These are phyloP conservation scores for Alcis repandata DNA, from an alignment of 2,888 invertebrate genomes.

Conservation along the genomic window DNA sequence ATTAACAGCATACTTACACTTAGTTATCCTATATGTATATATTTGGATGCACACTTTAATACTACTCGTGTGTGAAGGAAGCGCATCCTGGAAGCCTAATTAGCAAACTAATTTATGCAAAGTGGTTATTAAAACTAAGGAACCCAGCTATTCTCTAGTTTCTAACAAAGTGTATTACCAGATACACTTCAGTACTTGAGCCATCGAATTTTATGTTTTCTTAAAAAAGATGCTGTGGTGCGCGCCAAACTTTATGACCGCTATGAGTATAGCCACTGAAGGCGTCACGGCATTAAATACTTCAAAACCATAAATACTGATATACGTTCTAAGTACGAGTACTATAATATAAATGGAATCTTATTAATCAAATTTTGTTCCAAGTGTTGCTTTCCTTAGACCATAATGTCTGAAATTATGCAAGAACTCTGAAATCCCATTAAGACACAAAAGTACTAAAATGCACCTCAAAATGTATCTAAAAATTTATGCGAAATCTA, in stretches of 20 bases:
- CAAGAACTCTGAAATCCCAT: too few species aligned
- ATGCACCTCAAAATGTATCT: neutral
- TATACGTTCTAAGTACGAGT: too few species aligned
- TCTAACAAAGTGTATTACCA: slow-evolving; percentile 2
- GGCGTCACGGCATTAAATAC: too few species aligned
- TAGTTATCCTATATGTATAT: neutral
- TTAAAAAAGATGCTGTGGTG: too few species aligned
- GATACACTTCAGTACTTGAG: neutral
- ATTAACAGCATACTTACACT: neutral
- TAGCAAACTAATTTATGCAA: slow-evolving; percentile 25
- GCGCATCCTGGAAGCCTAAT: slow-evolving; percentile 16
- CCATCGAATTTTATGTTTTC: neutral
- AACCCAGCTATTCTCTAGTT: neutral
- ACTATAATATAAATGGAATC: too few species aligned
- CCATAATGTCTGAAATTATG: too few species aligned
- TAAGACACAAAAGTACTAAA: neutral
- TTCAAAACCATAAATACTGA: too few species aligned
- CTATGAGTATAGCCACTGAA: too few species aligned
- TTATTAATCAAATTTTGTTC: too few species aligned
- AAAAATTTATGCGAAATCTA: neutral
- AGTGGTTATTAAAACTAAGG: slow-evolving; percentile 20
- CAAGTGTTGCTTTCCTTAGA: too few species aligned
- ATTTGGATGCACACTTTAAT: neutral
- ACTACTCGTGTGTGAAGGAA: slow-evolving; percentile 1
- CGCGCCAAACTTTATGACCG: too few species aligned